Conservation (phyloP, 35 echinoderm and acorn worm species). For the Ophioderma brevispina region DNA sequence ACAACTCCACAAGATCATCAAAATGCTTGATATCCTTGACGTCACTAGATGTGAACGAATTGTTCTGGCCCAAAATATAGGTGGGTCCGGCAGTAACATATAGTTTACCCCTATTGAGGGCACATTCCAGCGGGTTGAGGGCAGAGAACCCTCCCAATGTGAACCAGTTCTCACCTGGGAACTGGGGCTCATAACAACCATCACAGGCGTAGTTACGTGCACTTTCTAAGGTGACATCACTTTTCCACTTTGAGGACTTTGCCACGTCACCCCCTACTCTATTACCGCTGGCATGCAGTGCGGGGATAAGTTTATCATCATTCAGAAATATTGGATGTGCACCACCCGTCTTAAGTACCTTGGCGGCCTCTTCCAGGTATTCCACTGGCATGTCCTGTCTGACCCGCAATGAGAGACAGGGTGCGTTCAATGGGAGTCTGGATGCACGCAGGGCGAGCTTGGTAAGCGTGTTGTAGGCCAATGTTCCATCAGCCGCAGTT, state of each 20-base stretch:
- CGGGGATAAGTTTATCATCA: slow-evolving; percentile 10
- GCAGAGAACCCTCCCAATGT: slow-evolving; percentile 1
- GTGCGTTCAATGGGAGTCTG: slow-evolving; percentile 2
- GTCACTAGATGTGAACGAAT: slow-evolving; percentile 7
- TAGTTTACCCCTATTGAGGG: neutral
- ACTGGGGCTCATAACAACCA: slow-evolving; percentile 9
- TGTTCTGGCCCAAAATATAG: neutral
- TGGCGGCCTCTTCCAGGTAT: neutral
- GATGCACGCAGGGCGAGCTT: slow-evolving; percentile 7
- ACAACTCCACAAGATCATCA: slow-evolving; percentile 1
- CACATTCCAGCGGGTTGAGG: slow-evolving; percentile 6
- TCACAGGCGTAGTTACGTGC: slow-evolving; percentile 8
- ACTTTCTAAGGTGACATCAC: slow-evolving; percentile 9
- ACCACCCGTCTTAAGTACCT: slow-evolving; percentile 4
- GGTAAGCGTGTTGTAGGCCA: slow-evolving; percentile 3
- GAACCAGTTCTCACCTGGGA: slow-evolving; percentile 4
- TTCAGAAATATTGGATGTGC: slow-evolving; percentile 10
- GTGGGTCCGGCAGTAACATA: slow-evolving; percentile 8
- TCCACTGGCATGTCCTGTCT: neutral
- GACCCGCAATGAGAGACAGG: neutral
- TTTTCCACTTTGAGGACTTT: slow-evolving; percentile 5
- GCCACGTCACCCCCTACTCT: neutral
- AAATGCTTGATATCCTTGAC: neutral
- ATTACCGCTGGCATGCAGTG: neutral
- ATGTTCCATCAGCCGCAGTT: slow-evolving; percentile 2